A percentile compares a stretch with the other conserved stretches of the same genome.
These are phyloP conservation scores for Laterallus jamaicensis DNA, from an alignment of 2,113 vertebrate species.

Conservation along the genomic window DNA sequence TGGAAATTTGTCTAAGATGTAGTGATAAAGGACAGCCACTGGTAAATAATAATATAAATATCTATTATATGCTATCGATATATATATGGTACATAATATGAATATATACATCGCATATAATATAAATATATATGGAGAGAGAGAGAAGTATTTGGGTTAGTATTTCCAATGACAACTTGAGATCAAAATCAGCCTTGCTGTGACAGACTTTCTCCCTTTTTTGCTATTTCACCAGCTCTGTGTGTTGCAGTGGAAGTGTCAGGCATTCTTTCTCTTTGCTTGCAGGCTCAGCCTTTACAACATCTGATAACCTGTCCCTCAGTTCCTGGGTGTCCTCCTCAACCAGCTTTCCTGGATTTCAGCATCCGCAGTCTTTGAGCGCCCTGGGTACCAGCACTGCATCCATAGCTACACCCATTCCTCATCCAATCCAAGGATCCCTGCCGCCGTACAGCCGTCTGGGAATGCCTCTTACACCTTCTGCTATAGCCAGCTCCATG, in stretches of 20 bases:
- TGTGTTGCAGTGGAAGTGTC: background rate
- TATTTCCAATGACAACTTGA: background rate
- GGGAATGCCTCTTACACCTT: constrained; percentile 91
- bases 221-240: background rate
- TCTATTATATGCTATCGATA: too few species aligned
- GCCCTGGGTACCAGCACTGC: constrained; percentile 85
- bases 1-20: background rate
- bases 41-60: background rate
- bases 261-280: constrained; percentile 11
- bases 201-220: background rate
- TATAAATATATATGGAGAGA: background rate
- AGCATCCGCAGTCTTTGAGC: constrained; percentile 91
- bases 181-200: background rate
- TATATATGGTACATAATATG: too few species aligned
- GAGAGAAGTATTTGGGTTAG: background rate
- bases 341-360: constrained; percentile 92
- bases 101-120: background rate
- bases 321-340: constrained; percentile 96
- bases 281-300: constrained; percentile 92
- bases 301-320: constrained; percentile 94
- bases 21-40: background rate
- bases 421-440: constrained; percentile 94
- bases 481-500: constrained; percentile 89
- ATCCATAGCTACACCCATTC: constrained; percentile 85
- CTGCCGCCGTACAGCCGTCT: constrained; percentile 92